A percentile compares a stretch with the other conserved stretches of the same genome.
phyloP scores from a whole-genome alignment of 1,140 invertebrate species.

The Drosophila littoralis region DNA sequence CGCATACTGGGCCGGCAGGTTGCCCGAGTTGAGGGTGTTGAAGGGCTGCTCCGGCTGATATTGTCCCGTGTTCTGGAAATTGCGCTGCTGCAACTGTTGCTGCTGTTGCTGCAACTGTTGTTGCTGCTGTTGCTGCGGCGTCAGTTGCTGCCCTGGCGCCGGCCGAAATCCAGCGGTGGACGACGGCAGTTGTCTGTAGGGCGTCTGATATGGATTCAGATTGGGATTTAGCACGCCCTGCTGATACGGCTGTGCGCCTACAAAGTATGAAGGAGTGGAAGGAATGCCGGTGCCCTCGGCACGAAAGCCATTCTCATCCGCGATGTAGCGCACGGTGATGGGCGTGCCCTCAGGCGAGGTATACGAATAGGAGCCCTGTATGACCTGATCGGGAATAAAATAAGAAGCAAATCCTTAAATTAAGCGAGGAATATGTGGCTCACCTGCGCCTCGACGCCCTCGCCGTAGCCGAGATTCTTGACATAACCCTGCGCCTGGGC shows the following conservation, averaged over 20 bases:
- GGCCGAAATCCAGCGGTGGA: slow-evolving; percentile 48
- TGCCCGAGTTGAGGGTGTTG: slow-evolving; percentile 55
- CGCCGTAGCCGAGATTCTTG: slow-evolving; percentile 86
- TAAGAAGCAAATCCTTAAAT: background rate
- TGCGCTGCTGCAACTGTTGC: slow-evolving; percentile 58
- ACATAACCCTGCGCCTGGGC: slow-evolving; percentile 87
- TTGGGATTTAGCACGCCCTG: slow-evolving; percentile 72
- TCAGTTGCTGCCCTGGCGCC: slow-evolving; percentile 62
- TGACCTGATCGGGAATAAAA: slow-evolving; percentile 51
- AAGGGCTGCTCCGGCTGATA: slow-evolving; percentile 72
- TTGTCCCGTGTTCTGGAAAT: slow-evolving; percentile 60
- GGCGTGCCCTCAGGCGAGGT: slow-evolving; percentile 86
- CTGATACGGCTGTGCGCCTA: slow-evolving; percentile 84
- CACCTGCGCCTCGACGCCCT: slow-evolving; percentile 85
- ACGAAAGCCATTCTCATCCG: slow-evolving; percentile 86
- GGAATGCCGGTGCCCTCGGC: slow-evolving; percentile 87
- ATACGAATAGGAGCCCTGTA: slow-evolving; percentile 86
- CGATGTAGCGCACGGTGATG: slow-evolving; percentile 86
- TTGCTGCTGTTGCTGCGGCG: slow-evolving; percentile 56
- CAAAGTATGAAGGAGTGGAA: slow-evolving; percentile 87
- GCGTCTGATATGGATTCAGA: slow-evolving; percentile 79
- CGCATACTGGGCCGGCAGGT: slow-evolving; percentile 65
- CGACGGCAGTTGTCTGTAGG: slow-evolving; percentile 60
- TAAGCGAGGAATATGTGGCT: background rate
- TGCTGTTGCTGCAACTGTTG: slow-evolving; percentile 51